Evolutionary conservation across 1,140 invertebrate species (phyloP).

Genomic region (Drosophila willistoni): DNA sequence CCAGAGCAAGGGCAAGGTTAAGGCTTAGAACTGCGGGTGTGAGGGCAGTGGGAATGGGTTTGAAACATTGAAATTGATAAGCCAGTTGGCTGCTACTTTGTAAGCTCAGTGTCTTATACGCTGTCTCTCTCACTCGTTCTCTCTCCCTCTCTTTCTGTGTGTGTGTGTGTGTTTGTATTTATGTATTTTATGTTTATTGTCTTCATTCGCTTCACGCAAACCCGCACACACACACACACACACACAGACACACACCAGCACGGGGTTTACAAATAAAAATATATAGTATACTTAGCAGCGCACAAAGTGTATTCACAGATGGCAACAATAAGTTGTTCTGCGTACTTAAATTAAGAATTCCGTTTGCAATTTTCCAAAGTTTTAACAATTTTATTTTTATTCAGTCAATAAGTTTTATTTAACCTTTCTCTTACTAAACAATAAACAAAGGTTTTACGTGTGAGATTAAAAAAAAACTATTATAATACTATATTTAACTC

Average conservation of each 20-base stretch:
- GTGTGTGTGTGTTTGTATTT: constrained; percentile 40
- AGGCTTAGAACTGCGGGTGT: neutral
- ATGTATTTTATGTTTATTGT: constrained; percentile 74
- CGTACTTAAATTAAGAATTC: constrained; percentile 12
- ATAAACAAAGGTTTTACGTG: too few species aligned
- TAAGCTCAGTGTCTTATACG: constrained; percentile 26
- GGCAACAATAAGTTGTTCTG: constrained; percentile 5
- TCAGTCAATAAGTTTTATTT: neutral
- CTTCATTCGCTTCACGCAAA: constrained; percentile 48
- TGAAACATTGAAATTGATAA: constrained; percentile 70
- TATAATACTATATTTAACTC: too few species aligned
- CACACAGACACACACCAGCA: neutral
- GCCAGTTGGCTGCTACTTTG: constrained; percentile 59
- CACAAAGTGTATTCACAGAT: constrained; percentile 8
- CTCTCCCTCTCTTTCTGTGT: neutral
- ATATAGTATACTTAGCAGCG: constrained; percentile 43
- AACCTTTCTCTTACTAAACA: neutral
- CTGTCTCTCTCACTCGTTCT: too few species aligned
- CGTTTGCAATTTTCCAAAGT: neutral
- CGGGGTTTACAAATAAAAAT: constrained; percentile 21
- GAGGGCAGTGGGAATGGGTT: neutral
- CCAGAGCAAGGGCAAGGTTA: neutral
- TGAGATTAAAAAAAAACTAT: neutral
- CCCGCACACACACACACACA: constrained; percentile 27
- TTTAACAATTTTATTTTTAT: neutral